These are phyloP conservation scores for Athene noctua DNA, from an alignment of 2,113 vertebrate species.

Conservation along the genomic window DNA sequence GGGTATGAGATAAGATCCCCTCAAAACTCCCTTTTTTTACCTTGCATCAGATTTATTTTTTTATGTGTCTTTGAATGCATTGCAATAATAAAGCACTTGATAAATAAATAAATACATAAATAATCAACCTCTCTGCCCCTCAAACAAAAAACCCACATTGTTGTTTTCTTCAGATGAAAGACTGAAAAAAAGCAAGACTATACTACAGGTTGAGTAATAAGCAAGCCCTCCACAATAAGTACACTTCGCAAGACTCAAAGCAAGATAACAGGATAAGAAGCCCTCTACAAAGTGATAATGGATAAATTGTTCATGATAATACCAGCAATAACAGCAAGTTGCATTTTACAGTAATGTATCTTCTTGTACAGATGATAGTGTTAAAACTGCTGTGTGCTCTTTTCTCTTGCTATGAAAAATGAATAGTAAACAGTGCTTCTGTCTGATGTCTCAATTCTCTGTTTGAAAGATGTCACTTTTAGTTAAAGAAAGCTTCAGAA, in stretches of 20 bases:
- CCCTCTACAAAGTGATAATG: background rate
- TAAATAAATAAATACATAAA: background rate
- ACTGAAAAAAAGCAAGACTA: background rate
- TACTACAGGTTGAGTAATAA: background rate
- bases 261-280: slow-evolving; percentile 17
- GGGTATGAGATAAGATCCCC: background rate
- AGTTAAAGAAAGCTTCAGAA: slow-evolving; percentile 6
- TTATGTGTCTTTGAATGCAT: background rate
- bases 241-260: background rate
- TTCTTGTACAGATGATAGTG: background rate
- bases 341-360: background rate
- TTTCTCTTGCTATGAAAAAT: slow-evolving; percentile 19
- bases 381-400: background rate
- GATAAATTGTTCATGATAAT: slow-evolving; percentile 20
- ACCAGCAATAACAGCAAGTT: slow-evolving; percentile 4
- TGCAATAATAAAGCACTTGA: background rate
- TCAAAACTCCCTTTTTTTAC: background rate
- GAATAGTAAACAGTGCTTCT: background rate
- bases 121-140: background rate
- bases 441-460: background rate
- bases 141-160: background rate
- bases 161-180: background rate
- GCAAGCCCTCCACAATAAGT: background rate
- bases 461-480: background rate
- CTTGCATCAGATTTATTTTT: background rate